Base-by-base conservation (phyloP, 2,797 vertebrate genomes). In the Parauchenoglanis ngamensis region DNA sequence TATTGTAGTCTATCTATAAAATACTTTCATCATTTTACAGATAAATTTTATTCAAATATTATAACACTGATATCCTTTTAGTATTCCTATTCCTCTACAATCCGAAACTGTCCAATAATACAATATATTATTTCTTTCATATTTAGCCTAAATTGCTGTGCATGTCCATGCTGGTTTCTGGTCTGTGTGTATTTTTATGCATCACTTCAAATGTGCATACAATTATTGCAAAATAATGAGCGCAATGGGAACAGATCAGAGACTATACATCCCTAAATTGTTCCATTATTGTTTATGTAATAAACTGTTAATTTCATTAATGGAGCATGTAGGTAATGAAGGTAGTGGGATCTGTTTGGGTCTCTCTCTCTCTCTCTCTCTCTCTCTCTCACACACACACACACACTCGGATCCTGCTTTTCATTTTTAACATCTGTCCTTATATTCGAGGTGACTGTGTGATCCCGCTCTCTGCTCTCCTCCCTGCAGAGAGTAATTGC, bases 401-500 rank as follows among this genome's bases (percentile, higher is more conserved):
- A 23, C 57, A 23, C 21, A 31, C 13, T 40, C 68, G 8, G 35
- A 44, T 73, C 21, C 87, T 63, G 54, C 70, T 15, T 87, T 70
- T 70, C 84, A n/a, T 25, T 83, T 89, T 86, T 61, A 72, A 65
- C 81, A 23, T 63, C 79, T 63, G 40, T 67, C 13, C 28, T 40
- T 87, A 11, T 11, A 72, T 25, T 61, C 85, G 83, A 67, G 88
- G 73, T 17, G 52, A 76, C 19, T 73, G 61, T 80, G 76, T 78
- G 75, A 31, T 49, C 56, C 72, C 68, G 46, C 25, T 52, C 56
- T 86, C 80, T 76, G 68, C 85, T 28, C 83, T 82, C 89, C 73
- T 75, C 89, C 82, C 65, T 40, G 75, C 77, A 76, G 75, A 84
- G 57, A 19, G 59, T 88, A 93, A 91, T 91, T 89, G 91, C 52